phyloP scores from a whole-genome alignment of 53 echinoderm and acorn worm species.

The Luidia sarsii region DNA sequence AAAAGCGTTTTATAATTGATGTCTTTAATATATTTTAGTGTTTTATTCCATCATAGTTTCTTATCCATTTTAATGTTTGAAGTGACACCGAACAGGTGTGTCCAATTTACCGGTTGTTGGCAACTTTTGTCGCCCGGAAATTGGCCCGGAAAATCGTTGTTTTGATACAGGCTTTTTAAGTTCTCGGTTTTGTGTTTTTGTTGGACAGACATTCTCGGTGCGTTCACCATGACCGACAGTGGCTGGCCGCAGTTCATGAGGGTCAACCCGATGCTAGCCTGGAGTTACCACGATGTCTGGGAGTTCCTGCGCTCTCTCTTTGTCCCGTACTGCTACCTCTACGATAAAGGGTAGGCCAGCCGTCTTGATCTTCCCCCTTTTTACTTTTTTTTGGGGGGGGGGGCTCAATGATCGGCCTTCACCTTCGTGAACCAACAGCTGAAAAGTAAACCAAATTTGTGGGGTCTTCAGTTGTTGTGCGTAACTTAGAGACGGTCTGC shows the following conservation, averaged over 20 bases:
- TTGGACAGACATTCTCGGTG: conserved; percentile 59
- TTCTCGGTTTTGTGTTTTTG: background rate
- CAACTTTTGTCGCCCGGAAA: too few species aligned
- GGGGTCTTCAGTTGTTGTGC: background rate
- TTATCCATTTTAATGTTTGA: too few species aligned
- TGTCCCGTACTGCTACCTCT: conserved; percentile 87
- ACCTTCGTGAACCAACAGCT: too few species aligned
- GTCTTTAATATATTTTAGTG: too few species aligned
- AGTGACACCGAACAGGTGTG: background rate
- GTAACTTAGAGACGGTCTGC: too few species aligned
- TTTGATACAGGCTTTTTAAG: background rate
- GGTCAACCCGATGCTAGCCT: conserved; percentile 83
- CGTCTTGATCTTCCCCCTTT: too few species aligned
- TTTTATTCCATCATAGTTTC: too few species aligned
- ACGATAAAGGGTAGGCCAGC: conserved; percentile 98
- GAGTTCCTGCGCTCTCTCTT: conserved; percentile 65
- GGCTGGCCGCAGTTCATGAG: conserved; percentile 95
- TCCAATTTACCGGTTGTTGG: background rate
- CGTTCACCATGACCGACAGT: conserved; percentile 80
- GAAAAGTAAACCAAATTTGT: background rate
- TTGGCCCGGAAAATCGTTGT: too few species aligned
- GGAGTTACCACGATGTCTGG: conserved; percentile 76
- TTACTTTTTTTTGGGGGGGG: too few species aligned
- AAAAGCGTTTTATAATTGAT: too few species aligned
- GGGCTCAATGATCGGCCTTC: too few species aligned